These are phyloP conservation scores for Torymus texanus DNA, from an alignment of 2,888 invertebrate species.

Conservation along the genomic window DNA sequence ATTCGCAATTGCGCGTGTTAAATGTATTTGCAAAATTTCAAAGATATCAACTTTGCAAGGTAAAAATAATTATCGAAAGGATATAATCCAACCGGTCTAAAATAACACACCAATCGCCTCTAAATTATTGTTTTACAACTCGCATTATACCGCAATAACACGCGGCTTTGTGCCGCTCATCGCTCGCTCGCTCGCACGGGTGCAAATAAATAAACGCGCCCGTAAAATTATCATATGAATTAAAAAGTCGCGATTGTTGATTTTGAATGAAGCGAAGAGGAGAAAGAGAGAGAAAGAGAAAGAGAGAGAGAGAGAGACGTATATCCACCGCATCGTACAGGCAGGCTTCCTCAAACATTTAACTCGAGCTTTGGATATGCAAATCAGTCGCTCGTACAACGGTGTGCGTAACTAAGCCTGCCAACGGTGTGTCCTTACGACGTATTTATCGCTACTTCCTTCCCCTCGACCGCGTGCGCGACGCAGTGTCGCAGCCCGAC, in stretches of 20 bases:
- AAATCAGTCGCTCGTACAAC: constrained; percentile 64
- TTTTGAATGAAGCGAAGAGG: constrained; percentile 28
- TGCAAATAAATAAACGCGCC: background rate
- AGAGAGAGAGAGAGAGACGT: background rate
- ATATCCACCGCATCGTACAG: background rate
- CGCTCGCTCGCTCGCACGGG: background rate
- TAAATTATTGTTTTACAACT: too few relatives aligned
- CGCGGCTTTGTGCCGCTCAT: too few relatives aligned
- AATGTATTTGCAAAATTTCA: too few relatives aligned
- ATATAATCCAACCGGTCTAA: too few relatives aligned
- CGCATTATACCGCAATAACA: too few relatives aligned
- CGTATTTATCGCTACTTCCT: constrained; percentile 72
- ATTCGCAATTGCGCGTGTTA: too few relatives aligned
- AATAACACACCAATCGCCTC: too few relatives aligned
- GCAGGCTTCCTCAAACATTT: constrained; percentile 58
- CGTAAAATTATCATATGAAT: constrained; percentile 1
- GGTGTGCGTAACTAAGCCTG: constrained; percentile 67
- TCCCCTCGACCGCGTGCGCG: constrained; percentile 61
- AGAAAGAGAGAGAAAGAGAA: too few relatives aligned
- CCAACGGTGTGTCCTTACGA: constrained; percentile 68
- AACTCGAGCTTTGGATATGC: constrained; percentile 71
- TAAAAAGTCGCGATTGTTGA: constrained; percentile 25
- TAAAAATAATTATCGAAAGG: too few relatives aligned
- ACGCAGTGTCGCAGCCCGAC: too few relatives aligned
- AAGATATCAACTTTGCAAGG: too few relatives aligned